These are phyloP conservation scores for Drosophila simulans DNA, from an alignment of 1,140 invertebrate species.

Conservation along the genomic window DNA sequence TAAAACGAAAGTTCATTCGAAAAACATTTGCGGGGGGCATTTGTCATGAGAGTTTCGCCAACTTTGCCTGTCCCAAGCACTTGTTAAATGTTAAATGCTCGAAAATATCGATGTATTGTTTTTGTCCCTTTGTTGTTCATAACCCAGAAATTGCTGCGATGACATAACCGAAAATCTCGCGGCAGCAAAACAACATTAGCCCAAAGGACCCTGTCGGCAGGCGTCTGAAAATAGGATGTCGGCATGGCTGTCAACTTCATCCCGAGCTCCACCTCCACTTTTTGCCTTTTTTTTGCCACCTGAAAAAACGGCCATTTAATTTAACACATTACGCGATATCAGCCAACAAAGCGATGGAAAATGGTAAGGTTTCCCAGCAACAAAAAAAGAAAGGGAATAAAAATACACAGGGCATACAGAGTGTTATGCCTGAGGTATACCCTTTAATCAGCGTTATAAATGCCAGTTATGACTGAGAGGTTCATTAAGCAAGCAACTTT, in stretches of 20 bases:
- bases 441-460: not conserved
- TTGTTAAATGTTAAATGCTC: conserved; percentile 53
- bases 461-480: not conserved
- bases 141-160: conserved; percentile 18
- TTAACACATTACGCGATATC: conserved; percentile 52
- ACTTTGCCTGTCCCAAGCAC: conserved; percentile 45
- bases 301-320: conserved; percentile 36
- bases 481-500: no score
- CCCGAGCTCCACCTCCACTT: not conserved
- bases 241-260: conserved; percentile 12
- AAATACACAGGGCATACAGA: not conserved
- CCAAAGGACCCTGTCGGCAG: conserved; percentile 32
- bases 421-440: not conserved
- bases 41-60: conserved; percentile 37
- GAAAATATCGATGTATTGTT: conserved; percentile 32
- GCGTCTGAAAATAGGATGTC: conserved; percentile 42
- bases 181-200: conserved; percentile 42
- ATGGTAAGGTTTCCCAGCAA: conserved; percentile 6
- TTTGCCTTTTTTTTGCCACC: not conserved
- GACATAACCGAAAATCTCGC: conserved; percentile 45
- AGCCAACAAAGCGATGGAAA: conserved; percentile 23
- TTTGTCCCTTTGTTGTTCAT: conserved; percentile 2
- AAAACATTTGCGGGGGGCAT: conserved; percentile 42
- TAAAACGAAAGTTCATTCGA: conserved; percentile 51
- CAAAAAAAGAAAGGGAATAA: not conserved